These are phyloP conservation scores for Cephalopachus bancanus DNA, from an alignment of 2,797 vertebrate genomes.

Conservation along the genomic window DNA sequence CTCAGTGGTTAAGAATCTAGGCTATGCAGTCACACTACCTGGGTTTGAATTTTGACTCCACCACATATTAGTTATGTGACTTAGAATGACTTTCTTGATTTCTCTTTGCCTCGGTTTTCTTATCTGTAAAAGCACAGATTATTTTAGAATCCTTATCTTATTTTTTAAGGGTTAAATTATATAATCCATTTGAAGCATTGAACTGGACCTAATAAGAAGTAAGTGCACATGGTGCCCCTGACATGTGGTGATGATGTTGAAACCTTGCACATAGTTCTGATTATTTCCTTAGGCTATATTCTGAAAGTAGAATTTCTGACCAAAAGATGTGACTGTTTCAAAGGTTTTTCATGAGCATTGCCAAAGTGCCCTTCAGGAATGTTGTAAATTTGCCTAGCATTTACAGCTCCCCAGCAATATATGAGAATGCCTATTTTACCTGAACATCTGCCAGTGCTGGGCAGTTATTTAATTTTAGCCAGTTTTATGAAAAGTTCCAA, in stretches of 20 bases:
- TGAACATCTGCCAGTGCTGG: neutral
- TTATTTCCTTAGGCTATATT: slow-evolving; percentile 36
- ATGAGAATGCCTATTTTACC: neutral
- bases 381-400: neutral
- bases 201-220: neutral
- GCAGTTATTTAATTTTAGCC: neutral
- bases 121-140: neutral
- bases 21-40: neutral
- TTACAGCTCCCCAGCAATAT: neutral
- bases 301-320: slow-evolving; percentile 51
- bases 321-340: slow-evolving; percentile 47
- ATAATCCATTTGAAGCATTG: neutral
- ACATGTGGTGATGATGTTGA: neutral
- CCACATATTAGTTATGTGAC: neutral
- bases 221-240: neutral
- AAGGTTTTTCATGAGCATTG: neutral
- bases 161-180: slow-evolving; percentile 17
- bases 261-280: slow-evolving; percentile 6
- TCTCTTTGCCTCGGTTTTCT: neutral
- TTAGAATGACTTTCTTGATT: slow-evolving; percentile 21
- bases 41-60: neutral
- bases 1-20: neutral
- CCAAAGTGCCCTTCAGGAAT: neutral
- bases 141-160: neutral
- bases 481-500: slow-evolving; percentile 15